phyloP scores from a whole-genome alignment of 2,113 vertebrate genomes.

The Speoplatyrhinus poulsoni region DNA sequence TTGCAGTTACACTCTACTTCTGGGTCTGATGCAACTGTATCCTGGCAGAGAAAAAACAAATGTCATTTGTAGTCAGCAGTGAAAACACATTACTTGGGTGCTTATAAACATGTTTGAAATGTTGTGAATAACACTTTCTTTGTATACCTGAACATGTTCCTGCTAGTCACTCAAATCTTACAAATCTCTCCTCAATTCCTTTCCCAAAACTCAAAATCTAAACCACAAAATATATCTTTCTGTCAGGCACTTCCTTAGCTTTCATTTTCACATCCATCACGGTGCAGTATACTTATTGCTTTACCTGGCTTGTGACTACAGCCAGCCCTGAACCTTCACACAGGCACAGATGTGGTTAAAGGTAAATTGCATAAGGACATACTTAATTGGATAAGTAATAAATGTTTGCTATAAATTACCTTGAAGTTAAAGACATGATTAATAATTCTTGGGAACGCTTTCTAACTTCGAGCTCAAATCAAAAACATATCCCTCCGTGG shows the following conservation, averaged over 20 bases:
- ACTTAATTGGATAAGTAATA: no score
- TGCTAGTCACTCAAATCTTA: not conserved
- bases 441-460: no score
- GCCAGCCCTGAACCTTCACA: no score
- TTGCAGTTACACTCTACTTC: conserved; percentile 36
- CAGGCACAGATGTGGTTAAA: no score
- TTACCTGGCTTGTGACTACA: not conserved
- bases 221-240: not conserved
- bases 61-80: conserved; percentile 10
- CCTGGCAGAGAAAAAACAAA: conserved; percentile 2
- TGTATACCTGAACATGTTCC: conserved; percentile 9
- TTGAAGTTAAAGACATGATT: no score
- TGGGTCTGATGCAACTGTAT: conserved; percentile 27
- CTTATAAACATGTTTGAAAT: conserved; percentile 6
- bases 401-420: no score
- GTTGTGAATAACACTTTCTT: conserved; percentile 1
- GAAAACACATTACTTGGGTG: not conserved
- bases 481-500: no score
- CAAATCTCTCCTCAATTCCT: not conserved
- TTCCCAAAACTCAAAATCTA: not conserved
- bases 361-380: no score
- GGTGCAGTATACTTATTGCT: not conserved
- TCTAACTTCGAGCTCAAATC: no score
- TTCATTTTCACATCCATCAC: not conserved
- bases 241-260: not conserved